Evolutionary conservation across 1,140 invertebrate species (phyloP), one percentile per base, ranked within the genome.

Genomic region (Drosophila fuyamai): DNA sequence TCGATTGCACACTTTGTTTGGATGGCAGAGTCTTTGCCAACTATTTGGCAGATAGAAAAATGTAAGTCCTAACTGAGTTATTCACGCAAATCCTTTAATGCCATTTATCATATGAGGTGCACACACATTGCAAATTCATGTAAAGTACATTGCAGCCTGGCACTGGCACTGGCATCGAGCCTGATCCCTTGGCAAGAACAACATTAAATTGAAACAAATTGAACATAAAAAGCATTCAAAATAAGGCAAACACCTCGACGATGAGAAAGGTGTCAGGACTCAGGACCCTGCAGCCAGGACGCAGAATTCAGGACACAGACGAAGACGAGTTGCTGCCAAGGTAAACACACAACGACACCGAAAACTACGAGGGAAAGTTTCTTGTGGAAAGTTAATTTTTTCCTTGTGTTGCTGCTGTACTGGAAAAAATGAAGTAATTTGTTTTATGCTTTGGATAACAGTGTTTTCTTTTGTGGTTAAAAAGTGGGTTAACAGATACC

Each of bases 161-260:
- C 50, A 16, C 63, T 77, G 74, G 56, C 50, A 16, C 62, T 68
- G 66, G 56, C 32, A 40, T 29, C 36, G 40, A 61, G 72, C 66
- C 76, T 89, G 83, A 88, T 88, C 83, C 86, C 79, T 80, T 66
- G 65, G 66, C 65, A 71, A 88, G 80, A 88, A 88, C 85, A 89
- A 88, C 80, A 88, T 89, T 88, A 88, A 88, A 88, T 88, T 89
- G 84, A 88, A 88, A 88, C 84, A 88, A 88, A 88, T 88, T 88
- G 84, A 88, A 88, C 84, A 88, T 88, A 88, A 88, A 88, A 88
- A 88, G 77, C 84, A 89, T 88, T 89, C 84, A 88, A 89, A 88
- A 90, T 88, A 88, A 89, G 76, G 80, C 84, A 88, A 88, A 88
- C 85, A 88, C 84, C 84, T 83, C 55, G 51, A 61, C 66, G 66